These are phyloP conservation scores for Synanthedon vespiformis DNA, from an alignment of 2,888 invertebrate species.

Conservation along the genomic window DNA sequence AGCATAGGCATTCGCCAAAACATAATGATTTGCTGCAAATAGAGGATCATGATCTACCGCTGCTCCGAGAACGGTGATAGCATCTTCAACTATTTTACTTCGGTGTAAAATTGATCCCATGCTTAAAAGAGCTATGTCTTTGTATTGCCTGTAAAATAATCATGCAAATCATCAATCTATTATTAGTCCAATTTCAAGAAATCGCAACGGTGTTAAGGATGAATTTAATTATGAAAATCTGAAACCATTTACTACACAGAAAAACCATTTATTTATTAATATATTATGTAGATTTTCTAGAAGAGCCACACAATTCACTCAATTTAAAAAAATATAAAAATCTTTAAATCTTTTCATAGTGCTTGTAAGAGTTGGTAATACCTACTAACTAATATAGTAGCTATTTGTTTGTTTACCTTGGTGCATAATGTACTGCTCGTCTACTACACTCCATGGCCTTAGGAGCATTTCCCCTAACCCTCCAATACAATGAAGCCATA, in stretches of 20 bases:
- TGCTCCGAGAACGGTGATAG: slow-evolving; percentile 77
- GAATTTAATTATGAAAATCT: not conserved
- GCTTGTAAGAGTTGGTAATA: no score
- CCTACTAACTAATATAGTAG: no score
- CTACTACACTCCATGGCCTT: slow-evolving; percentile 85
- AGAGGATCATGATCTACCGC: slow-evolving; percentile 78
- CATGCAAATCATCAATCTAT: no score
- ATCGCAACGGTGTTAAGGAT: not conserved
- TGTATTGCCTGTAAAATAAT: slow-evolving; percentile 70
- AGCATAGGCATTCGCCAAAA: slow-evolving; percentile 80
- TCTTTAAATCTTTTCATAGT: no score
- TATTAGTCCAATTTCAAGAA: not conserved
- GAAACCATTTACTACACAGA: no score
- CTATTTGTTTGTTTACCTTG: slow-evolving; percentile 60
- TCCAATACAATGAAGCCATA: slow-evolving; percentile 84
- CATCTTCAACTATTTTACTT: slow-evolving; percentile 76
- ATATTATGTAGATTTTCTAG: no score
- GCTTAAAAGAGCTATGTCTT: slow-evolving; percentile 79
- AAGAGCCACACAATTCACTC: no score
- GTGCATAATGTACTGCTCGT: slow-evolving; percentile 79
- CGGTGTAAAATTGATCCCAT: slow-evolving; percentile 81
- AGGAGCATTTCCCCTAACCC: slow-evolving; percentile 78
- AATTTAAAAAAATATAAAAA: no score
- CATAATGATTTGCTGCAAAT: slow-evolving; percentile 73
- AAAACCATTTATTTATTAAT: not conserved